Base-by-base conservation (phyloP, 2,113 vertebrate species). In the Lates calcarifer region DNA sequence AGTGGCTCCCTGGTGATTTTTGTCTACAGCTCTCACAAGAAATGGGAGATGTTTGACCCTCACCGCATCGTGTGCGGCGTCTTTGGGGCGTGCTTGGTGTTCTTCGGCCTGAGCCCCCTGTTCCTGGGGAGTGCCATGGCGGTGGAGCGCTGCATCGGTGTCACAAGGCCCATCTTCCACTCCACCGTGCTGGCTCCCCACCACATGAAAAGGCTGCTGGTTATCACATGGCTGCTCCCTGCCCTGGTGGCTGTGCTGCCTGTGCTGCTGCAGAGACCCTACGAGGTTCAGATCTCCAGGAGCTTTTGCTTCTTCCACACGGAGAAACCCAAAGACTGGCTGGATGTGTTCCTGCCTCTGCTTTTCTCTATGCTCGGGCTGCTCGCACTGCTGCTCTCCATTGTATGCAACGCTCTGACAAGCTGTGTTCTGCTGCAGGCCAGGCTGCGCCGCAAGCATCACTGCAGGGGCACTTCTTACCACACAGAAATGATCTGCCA, bases 401-500 rank as follows among this genome's bases (percentile, higher is more conserved):
- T 99, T 58, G 85, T 96, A 66, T 99, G 97, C 93, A 99, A 99
- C 79, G 94, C 96, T 6, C 84, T 98, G 89, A 98, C 97, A 14
- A 96, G 97, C 87, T 94, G 97, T 71, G 92, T 95, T 79, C 93
- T 99, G 51, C 89, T 99, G 92, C 96, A 93, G 92, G 94, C 96
- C 84, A 96, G 95, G 88, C 91, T 97, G 87, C 96, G 92, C 84
- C 95, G 89, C 84, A 96, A 95, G 76, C 95, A 94, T 61, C 93
- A 92, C 87, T 94, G 95, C 86, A 96, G 95, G 93, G 95, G 95
- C 79, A 95, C 96, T 55, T 96, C 97, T 77, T 96, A 99, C 91
- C 97, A 99, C 93, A 93, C 96, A 49, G 98, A 99, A 93, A 99
- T 98, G 98, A 96, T 99, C 92, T 96, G 97, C 90, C 98, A 99